phyloP scores from a whole-genome alignment of 2,797 vertebrate species.

The Steatocranus sp. region DNA sequence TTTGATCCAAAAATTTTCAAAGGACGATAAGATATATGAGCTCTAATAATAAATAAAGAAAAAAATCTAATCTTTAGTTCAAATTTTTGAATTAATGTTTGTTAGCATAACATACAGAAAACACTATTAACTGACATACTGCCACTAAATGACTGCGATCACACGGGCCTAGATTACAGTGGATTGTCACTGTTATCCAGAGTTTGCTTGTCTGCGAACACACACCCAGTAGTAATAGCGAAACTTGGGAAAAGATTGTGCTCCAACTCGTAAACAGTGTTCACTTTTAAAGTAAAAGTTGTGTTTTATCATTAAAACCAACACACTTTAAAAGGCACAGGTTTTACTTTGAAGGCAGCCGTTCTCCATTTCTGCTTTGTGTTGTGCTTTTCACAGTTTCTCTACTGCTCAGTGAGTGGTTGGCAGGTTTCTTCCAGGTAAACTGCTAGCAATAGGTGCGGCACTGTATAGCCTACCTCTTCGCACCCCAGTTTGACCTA shows the following conservation, averaged over 20 bases:
- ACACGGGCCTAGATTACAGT: background rate
- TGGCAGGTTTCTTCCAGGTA: background rate
- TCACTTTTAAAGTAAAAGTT: background rate
- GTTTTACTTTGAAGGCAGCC: background rate
- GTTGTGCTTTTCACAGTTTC: background rate
- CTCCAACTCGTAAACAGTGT: background rate
- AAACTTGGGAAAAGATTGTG: background rate
- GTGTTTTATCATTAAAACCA: background rate
- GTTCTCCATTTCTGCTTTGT: background rate
- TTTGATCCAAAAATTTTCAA: background rate
- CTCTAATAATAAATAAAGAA: background rate
- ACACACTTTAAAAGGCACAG: background rate
- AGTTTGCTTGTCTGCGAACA: background rate
- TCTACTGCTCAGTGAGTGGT: background rate
- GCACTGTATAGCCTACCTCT: background rate
- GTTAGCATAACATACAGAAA: background rate
- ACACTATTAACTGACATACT: background rate
- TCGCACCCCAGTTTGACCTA: background rate
- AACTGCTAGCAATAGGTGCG: background rate
- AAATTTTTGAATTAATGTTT: background rate
- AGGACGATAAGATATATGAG: background rate
- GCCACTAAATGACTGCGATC: background rate
- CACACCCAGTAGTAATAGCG: background rate
- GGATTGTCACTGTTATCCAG: background rate
- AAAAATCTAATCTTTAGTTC: background rate